A percentile compares a stretch with the other conserved stretches of the same genome.
These are phyloP conservation scores for Actenoides lindsayi DNA, from an alignment of 2,113 vertebrate species.

Conservation along the genomic window DNA sequence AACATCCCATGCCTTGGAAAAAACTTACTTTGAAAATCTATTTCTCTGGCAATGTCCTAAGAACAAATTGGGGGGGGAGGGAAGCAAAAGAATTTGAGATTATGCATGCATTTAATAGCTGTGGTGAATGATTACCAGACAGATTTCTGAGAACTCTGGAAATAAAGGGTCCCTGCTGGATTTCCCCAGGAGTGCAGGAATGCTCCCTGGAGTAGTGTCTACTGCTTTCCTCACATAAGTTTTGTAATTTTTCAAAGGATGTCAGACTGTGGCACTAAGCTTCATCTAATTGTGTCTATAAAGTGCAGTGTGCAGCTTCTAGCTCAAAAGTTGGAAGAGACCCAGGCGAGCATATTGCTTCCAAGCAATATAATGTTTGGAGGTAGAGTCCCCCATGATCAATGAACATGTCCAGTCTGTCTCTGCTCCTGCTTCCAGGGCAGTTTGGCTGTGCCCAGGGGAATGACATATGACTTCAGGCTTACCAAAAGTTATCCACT, in stretches of 20 bases:
- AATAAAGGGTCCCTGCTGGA: not conserved
- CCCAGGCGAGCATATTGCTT: not conserved
- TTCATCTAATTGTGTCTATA: not conserved
- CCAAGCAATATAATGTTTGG: not conserved
- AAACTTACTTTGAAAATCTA: not conserved
- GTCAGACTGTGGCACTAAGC: not conserved
- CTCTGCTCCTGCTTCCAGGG: not conserved
- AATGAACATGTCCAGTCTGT: not conserved
- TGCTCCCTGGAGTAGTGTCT: not conserved
- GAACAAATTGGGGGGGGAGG: not conserved
- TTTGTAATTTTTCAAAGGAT: not conserved
- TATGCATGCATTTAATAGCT: not conserved
- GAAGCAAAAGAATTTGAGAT: accelerated
- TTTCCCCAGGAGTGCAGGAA: not conserved
- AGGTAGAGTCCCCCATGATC: not conserved
- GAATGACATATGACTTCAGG: not conserved
- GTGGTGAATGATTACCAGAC: not conserved
- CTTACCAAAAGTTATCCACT: not conserved
- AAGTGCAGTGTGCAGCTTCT: not conserved
- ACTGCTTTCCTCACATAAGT: not conserved
- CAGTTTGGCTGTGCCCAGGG: not conserved
- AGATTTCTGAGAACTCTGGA: not conserved
- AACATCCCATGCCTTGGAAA: not conserved
- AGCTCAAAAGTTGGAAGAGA: not conserved
- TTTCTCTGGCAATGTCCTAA: not conserved